Conservation (phyloP, 2,113 vertebrate species). For the Eonycteris spelaea region DNA sequence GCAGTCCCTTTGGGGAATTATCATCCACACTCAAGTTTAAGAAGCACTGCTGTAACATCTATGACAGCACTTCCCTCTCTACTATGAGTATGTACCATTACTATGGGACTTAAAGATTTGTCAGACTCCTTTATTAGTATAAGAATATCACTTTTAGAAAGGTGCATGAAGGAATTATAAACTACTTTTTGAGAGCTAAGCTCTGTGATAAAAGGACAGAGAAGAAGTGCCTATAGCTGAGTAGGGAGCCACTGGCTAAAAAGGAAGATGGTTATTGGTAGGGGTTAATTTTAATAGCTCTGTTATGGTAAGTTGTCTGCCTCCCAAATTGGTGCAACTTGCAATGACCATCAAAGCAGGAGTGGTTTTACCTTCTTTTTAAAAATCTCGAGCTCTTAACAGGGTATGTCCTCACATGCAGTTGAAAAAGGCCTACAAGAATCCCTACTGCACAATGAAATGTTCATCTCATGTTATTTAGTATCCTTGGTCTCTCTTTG, state of each 20-base stretch:
- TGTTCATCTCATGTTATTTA: not conserved
- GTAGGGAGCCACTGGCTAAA: not conserved
- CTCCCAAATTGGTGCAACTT: slow-evolving; percentile 31
- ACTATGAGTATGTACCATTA: not conserved
- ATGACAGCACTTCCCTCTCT: not conserved
- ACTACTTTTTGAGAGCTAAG: not conserved
- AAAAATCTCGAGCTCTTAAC: not conserved
- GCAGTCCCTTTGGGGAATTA: not conserved
- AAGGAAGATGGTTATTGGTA: not conserved
- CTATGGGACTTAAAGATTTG: not conserved
- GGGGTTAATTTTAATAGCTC: not conserved
- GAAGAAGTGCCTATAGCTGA: not conserved
- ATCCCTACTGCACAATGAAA: not conserved
- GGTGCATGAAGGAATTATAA: not conserved
- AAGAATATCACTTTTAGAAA: not conserved
- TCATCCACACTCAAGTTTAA: not conserved
- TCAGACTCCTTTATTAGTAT: not conserved
- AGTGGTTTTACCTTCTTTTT: not conserved
- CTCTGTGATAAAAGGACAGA: not conserved
- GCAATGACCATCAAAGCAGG: not conserved
- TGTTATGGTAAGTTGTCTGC: not conserved
- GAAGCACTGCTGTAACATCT: not conserved
- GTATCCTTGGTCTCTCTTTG: slow-evolving; percentile 15
- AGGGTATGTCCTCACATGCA: not conserved
- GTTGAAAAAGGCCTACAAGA: not conserved